Evolutionary conservation across 2,797 vertebrate species (phyloP).

Genomic region (Huso huso): DNA sequence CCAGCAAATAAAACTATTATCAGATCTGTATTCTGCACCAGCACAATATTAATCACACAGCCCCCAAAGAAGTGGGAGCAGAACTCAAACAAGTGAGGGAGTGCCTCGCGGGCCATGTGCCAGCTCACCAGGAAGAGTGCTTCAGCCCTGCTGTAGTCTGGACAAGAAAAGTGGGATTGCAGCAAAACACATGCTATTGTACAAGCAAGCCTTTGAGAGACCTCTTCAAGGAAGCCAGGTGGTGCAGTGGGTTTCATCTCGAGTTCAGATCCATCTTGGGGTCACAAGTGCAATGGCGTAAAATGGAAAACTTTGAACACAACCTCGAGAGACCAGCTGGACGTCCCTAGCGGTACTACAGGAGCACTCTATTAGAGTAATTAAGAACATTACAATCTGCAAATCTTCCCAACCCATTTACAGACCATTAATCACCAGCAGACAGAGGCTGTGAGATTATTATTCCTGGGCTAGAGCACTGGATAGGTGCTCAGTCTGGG

Average conservation of each 20-base stretch:
- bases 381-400: constrained; percentile 27
- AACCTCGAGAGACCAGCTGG: not conserved
- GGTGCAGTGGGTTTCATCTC: too few relatives aligned
- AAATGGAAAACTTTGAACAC: constrained; percentile 10
- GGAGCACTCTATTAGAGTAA: constrained; percentile 24
- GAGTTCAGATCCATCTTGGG: too few relatives aligned
- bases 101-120: not conserved
- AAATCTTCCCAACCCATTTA: constrained; percentile 22
- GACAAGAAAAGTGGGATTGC: not conserved
- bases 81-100: not conserved
- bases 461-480: constrained; percentile 16
- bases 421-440: constrained; percentile 25
- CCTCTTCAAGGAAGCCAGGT: too few relatives aligned
- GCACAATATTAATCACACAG: not conserved
- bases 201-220: too few relatives aligned
- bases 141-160: not conserved
- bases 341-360: constrained; percentile 14
- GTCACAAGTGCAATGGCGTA: constrained; percentile 4
- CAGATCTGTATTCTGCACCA: not conserved
- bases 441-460: constrained; percentile 25
- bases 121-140: not conserved
- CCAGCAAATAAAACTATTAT: not conserved
- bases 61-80: not conserved
- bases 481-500: not conserved
- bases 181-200: too few relatives aligned